These are phyloP conservation scores for Coracopsis vasa DNA, from an alignment of 2,113 vertebrate genomes.

Conservation along the genomic window DNA sequence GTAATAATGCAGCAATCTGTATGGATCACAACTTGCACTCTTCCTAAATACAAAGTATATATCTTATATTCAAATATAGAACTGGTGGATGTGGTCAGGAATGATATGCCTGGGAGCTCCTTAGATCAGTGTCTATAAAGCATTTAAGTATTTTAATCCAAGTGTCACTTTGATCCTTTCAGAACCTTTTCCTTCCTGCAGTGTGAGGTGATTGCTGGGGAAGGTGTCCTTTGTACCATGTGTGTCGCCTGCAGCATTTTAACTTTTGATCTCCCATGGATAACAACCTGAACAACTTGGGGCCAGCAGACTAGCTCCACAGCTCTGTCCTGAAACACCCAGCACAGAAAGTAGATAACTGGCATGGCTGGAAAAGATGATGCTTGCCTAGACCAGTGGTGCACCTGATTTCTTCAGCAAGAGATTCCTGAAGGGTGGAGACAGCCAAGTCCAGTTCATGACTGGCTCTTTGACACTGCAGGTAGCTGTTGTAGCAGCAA, in stretches of 20 bases:
- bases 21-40: neutral
- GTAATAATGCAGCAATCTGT: neutral
- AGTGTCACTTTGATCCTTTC: neutral
- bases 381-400: neutral
- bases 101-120: neutral
- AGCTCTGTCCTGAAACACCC: neutral
- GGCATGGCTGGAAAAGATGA: neutral
- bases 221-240: neutral
- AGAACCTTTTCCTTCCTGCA: neutral
- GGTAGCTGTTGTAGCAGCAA: neutral
- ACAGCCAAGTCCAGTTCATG: neutral
- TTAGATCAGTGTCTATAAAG: neutral
- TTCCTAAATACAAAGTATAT: neutral
- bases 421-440: neutral
- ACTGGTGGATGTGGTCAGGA: neutral
- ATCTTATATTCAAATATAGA: neutral
- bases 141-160: neutral
- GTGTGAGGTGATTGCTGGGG: neutral
- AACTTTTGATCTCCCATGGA: fast-evolving
- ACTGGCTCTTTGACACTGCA: neutral
- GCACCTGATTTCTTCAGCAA: neutral
- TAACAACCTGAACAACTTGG: neutral
- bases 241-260: neutral
- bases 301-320: neutral
- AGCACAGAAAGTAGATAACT: neutral